Evolutionary conservation across 2,113 vertebrate genomes (phyloP).

Genomic region (Nanger granti): DNA sequence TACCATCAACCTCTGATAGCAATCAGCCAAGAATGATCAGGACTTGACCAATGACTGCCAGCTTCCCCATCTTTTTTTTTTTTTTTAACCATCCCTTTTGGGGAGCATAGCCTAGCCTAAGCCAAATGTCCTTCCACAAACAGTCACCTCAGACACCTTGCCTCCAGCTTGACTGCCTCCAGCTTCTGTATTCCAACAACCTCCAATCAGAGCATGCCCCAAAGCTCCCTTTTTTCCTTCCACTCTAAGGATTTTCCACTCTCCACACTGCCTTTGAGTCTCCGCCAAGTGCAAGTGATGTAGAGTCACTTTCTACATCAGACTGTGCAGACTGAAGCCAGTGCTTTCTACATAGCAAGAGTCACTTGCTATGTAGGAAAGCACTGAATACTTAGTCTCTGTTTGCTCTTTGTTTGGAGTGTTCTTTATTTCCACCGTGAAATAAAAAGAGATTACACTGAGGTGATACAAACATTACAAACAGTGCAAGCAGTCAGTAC

Average conservation of each 20-base stretch:
- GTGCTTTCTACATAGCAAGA: too few species aligned
- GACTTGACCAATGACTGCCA: neutral
- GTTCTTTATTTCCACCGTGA: neutral
- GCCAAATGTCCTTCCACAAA: neutral
- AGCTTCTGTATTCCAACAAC: neutral
- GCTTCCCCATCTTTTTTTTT: neutral
- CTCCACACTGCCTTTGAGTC: neutral
- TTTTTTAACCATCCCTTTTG: neutral
- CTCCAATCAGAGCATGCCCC: neutral
- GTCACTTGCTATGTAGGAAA: neutral
- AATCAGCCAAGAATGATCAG: neutral
- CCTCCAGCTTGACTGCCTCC: neutral
- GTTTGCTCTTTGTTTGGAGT: neutral
- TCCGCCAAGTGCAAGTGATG: neutral
- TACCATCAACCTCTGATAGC: neutral
- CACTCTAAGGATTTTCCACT: neutral
- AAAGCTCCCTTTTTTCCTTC: neutral
- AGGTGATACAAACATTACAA: neutral
- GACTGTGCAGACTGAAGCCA: too few species aligned
- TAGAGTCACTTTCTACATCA: too few species aligned
- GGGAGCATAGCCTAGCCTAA: neutral
- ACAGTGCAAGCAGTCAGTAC: neutral
- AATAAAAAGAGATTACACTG: neutral
- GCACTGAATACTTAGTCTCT: neutral
- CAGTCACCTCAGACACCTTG: neutral